Percentiles rank a stretch among this genome's conserved stretches.
Conservation (phyloP, 2,113 vertebrate genomes). For the Myrmecophaga tridactyla region DNA sequence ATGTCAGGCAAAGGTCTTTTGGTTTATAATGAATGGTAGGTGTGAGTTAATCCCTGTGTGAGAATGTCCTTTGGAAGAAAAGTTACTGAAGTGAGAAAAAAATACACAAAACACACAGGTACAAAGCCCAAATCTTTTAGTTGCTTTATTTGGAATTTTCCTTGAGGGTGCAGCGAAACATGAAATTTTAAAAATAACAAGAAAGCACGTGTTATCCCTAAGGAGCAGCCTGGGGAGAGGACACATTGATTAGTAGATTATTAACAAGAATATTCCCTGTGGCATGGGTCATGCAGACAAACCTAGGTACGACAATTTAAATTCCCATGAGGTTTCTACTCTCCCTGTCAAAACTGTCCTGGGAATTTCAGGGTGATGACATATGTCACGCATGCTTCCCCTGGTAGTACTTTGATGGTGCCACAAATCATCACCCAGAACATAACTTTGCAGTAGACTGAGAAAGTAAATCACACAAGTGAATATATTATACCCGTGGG, state of each 20-base stretch:
- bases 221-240: not conserved
- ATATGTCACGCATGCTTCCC: not conserved
- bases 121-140: too few relatives aligned
- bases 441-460: not conserved
- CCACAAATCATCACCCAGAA: not conserved
- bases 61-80: not conserved
- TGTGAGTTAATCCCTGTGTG: not conserved
- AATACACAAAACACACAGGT: not conserved
- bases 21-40: not conserved
- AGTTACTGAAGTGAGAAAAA: not conserved
- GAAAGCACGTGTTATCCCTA: not conserved
- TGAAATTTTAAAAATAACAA: conserved; percentile 45
- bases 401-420: not conserved
- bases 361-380: not conserved
- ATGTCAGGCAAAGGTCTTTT: not conserved
- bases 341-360: not conserved
- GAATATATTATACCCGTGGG: not conserved
- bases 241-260: not conserved
- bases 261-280: not conserved
- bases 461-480: not conserved
- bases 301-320: not conserved
- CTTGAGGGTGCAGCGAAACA: not conserved
- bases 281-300: not conserved
- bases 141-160: not conserved
- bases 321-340: not conserved